Percentiles rank a stretch among this genome's conserved stretches.
Evolutionary conservation across 1,140 invertebrate species (phyloP).

Genomic region (Holotrichia oblita): DNA sequence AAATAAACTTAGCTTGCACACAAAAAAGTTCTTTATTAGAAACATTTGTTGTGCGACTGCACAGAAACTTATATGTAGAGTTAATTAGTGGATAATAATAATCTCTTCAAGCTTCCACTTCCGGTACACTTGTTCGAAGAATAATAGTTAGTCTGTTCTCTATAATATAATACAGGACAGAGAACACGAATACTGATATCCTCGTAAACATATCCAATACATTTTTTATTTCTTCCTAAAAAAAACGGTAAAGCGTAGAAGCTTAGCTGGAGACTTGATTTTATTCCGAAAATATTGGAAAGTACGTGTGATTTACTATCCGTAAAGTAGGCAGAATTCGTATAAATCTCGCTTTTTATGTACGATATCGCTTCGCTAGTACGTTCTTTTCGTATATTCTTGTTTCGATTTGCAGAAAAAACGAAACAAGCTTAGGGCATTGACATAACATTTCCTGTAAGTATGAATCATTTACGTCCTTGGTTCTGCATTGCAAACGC

Average conservation of each 20-base stretch:
- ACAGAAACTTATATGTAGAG: background rate
- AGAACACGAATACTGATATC: background rate
- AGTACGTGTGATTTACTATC: conserved; percentile 7
- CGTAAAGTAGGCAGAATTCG: background rate
- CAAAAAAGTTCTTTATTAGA: no score
- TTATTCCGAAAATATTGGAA: conserved; percentile 8
- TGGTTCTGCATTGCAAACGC: conserved; percentile 25
- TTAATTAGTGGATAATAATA: conserved; percentile 19
- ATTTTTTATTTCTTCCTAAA: conserved; percentile 6
- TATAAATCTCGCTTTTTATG: background rate
- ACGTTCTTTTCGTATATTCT: background rate
- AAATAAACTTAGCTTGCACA: no score
- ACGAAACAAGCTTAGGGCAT: conserved; percentile 22
- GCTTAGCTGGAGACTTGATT: background rate
- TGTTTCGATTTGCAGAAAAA: conserved; percentile 1
- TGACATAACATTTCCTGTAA: conserved; percentile 31
- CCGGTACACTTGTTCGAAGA: conserved; percentile 14
- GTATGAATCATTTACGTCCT: conserved; percentile 34
- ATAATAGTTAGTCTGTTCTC: background rate
- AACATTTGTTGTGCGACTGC: background rate
- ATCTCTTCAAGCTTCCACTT: conserved; percentile 27
- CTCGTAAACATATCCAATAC: background rate
- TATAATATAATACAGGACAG: background rate
- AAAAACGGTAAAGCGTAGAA: conserved; percentile 12
- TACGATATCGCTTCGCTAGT: background rate